Evolutionary conservation across 35 echinoderm and acorn worm genomes (phyloP), one percentile per base, ranked within the genome.

Genomic region (Holothuria glaberrima): DNA sequence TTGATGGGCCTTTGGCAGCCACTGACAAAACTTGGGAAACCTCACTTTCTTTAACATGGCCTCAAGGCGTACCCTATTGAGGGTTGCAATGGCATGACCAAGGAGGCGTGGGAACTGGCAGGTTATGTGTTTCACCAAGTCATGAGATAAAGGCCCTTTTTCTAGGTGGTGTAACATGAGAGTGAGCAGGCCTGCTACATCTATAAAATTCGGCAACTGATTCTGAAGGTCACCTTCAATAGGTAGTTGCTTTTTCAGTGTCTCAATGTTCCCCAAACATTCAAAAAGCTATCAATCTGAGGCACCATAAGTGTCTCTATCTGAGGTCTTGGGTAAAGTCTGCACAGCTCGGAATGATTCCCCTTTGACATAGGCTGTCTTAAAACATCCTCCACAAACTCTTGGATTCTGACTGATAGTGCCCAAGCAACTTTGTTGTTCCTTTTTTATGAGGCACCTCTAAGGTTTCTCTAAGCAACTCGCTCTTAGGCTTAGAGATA

Each of bases 141-240:
- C n/a, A n/a, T n/a, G n/a, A n/a, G n/a, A n/a, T n/a, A n/a, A n/a
- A n/a, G n/a, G n/a, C n/a, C n/a, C n/a, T n/a, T n/a, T n/a, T n/a
- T n/a, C n/a, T n/a, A n/a, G n/a, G 71, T 75, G 71, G 71, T 75
- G 71, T 5, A 75, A 41, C 71, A 75, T 75, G 71, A 28, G 71
- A 3, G 24, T 75, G 35, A 75, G 71, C 20, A 25, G 71, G 28
- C 71, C 71, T 5, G 71, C 71, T 33, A 25, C 71, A 75, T 75
- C 71, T 5, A 75, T 75, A 9, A 75, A 75, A 75, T 75, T 75
- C 3, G 4, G 28, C 35, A 75, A 75, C 6, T 41, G 35, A 75
- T 75, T 75, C 35, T 75, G 71, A 12, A 75, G 71, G 9, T 75
- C 71, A 75, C 71, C 35, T 75, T 66, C 63, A 6, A 66, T 16